Percentiles rank a stretch among this genome's conserved stretches.
phyloP scores from a whole-genome alignment of 53 echinoderm and acorn worm species.

The Paracentrotus lividus region DNA sequence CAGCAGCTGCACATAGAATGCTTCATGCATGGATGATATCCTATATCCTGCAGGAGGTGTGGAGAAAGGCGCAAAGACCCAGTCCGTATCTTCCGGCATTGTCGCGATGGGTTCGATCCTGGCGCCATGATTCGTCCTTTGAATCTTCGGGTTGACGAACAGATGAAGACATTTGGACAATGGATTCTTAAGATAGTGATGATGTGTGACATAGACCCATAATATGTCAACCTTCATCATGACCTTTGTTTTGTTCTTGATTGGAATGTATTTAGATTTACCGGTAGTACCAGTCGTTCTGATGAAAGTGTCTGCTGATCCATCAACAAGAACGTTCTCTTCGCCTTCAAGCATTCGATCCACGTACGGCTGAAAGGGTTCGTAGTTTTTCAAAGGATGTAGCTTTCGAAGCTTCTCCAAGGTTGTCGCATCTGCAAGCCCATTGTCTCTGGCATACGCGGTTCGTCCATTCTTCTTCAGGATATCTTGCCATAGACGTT shows the following conservation, averaged over 20 bases:
- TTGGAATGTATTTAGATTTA: conserved; percentile 76
- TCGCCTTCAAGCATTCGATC: conserved; percentile 81
- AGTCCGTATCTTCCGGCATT: background rate
- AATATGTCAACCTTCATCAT: background rate
- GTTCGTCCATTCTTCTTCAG: conserved; percentile 72
- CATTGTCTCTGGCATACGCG: conserved; percentile 67
- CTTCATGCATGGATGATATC: conserved; percentile 34
- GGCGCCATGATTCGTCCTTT: conserved; percentile 33
- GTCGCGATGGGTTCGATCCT: background rate
- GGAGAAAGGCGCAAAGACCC: background rate
- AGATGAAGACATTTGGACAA: conserved; percentile 62
- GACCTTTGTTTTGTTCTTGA: background rate
- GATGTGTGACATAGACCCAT: background rate
- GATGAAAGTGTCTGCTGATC: conserved; percentile 52
- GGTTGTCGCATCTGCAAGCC: conserved; percentile 65
- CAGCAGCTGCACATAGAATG: conserved; percentile 40
- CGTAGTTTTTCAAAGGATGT: conserved; percentile 80
- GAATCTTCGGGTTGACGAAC: conserved; percentile 34
- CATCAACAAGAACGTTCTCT: conserved; percentile 73
- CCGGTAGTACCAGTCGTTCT: conserved; percentile 86
- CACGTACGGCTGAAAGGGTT: conserved; percentile 74
- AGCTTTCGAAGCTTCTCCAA: conserved; percentile 71
- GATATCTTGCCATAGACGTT: conserved; percentile 66
- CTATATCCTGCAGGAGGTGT: conserved; percentile 13
- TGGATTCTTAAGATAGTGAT: background rate